These are phyloP conservation scores for Alauda arvensis DNA, from an alignment of 2,797 vertebrate genomes.

Conservation along the genomic window DNA sequence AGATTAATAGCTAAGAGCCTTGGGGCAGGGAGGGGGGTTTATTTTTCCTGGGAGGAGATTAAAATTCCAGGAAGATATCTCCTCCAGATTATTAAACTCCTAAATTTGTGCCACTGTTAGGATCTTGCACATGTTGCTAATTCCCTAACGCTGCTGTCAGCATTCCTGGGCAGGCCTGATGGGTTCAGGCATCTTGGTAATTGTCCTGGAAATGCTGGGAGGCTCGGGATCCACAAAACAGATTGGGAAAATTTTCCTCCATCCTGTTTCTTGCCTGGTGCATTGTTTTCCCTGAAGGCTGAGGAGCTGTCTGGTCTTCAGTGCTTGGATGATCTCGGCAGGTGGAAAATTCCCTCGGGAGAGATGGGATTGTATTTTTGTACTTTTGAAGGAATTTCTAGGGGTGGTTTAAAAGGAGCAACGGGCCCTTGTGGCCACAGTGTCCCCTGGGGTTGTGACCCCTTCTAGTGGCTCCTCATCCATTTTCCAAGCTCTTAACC, in stretches of 20 bases:
- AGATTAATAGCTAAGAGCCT: slow-evolving; percentile 53
- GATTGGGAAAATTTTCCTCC: background rate
- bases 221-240: background rate
- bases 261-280: background rate
- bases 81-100: slow-evolving; percentile 53
- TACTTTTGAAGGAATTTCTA: background rate
- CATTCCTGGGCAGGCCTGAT: slow-evolving; percentile 14
- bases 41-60: slow-evolving; percentile 31
- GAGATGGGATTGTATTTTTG: slow-evolving; percentile 20
- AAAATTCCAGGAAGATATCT: slow-evolving; percentile 58
- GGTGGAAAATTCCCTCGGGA: slow-evolving; percentile 35
- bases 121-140: slow-evolving; percentile 47
- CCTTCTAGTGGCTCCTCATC: background rate
- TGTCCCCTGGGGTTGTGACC: background rate
- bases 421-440: fast-evolving
- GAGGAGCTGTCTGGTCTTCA: slow-evolving; percentile 16
- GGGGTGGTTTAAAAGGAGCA: background rate
- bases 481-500: background rate
- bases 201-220: slow-evolving; percentile 28
- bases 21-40: background rate
- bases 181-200: slow-evolving; percentile 16
- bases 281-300: background rate
- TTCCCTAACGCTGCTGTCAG: slow-evolving; percentile 37
- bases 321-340: slow-evolving; percentile 9
- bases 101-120: slow-evolving; percentile 31